Evolutionary conservation across 2,888 invertebrate genomes (phyloP).

Genomic region (Drosophila flavopinicola): DNA sequence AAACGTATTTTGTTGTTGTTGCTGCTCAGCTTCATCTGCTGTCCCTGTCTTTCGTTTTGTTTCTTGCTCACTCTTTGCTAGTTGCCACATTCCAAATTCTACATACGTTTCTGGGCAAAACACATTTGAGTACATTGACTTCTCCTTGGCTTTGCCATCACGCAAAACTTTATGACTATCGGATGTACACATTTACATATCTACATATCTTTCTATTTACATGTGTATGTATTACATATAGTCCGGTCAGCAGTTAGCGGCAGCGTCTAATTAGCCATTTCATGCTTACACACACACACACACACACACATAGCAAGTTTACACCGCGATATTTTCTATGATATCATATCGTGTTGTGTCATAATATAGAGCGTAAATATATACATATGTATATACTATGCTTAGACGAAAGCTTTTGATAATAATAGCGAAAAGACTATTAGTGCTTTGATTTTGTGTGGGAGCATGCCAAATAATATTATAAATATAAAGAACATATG

Average conservation of each 20-base stretch:
- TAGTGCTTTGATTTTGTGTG: no score
- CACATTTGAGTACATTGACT: constrained; percentile 55
- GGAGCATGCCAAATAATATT: no score
- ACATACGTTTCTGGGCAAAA: constrained; percentile 18
- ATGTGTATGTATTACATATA: neutral
- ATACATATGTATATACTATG: constrained; percentile 5
- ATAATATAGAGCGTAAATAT: constrained; percentile 7
- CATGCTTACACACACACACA: constrained; percentile 7
- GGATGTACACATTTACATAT: neutral
- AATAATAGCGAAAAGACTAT: no score
- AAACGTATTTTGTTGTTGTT: constrained; percentile 40
- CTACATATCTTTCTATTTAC: neutral
- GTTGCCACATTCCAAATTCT: constrained; percentile 26
- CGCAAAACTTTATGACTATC: constrained; percentile 19
- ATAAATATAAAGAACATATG: no score
- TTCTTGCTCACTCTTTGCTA: constrained; percentile 16
- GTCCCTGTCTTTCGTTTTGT: constrained; percentile 5
- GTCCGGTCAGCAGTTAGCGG: constrained; percentile 1
- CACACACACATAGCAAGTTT: neutral
- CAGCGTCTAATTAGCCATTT: constrained; percentile 13
- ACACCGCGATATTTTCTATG: constrained; percentile 8
- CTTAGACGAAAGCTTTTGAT: neutral
- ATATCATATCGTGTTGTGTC: constrained; percentile 17
- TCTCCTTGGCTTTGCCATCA: constrained; percentile 13
- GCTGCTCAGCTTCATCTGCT: constrained; percentile 27